Percentiles rank a stretch among this genome's conserved stretches.
phyloP scores from a whole-genome alignment of 2,797 vertebrate genomes.

The Steatocranus sp. region DNA sequence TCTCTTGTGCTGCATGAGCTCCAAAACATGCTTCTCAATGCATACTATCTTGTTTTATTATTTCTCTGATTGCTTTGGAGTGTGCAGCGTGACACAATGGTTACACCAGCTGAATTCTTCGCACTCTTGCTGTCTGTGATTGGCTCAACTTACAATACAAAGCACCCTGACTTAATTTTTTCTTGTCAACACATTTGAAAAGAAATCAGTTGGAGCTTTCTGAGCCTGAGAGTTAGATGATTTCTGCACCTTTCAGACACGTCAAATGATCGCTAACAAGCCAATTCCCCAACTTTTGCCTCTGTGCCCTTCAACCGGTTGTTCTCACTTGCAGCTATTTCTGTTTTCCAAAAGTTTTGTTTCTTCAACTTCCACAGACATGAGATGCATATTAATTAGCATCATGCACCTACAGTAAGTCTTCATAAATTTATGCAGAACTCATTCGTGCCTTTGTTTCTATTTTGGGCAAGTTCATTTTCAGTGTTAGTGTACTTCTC shows the following conservation, averaged over 20 bases:
- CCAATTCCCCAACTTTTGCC: background rate
- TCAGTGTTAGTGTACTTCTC: background rate
- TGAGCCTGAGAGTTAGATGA: background rate
- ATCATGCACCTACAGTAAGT: conserved; percentile 8
- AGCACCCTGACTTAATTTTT: background rate
- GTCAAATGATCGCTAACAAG: background rate
- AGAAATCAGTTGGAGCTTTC: background rate
- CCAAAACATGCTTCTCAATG: background rate
- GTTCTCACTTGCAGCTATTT: conserved; percentile 26
- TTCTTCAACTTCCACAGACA: conserved; percentile 6
- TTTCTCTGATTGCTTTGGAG: background rate
- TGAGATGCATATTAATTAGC: conserved; percentile 28
- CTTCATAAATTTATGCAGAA: conserved; percentile 12
- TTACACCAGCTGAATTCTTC: background rate
- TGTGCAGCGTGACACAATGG: background rate
- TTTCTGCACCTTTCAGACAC: background rate
- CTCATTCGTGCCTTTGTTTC: background rate
- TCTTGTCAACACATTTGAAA: background rate
- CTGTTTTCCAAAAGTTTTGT: conserved; percentile 5
- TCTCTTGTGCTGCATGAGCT: background rate
- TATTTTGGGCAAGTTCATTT: conserved; percentile 9
- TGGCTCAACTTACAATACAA: background rate
- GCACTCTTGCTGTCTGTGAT: background rate
- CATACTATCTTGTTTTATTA: background rate
- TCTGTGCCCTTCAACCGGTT: conserved; percentile 5